These are phyloP conservation scores for Myotis brandtii DNA, from an alignment of 2,113 vertebrate genomes.

Conservation along the genomic window DNA sequence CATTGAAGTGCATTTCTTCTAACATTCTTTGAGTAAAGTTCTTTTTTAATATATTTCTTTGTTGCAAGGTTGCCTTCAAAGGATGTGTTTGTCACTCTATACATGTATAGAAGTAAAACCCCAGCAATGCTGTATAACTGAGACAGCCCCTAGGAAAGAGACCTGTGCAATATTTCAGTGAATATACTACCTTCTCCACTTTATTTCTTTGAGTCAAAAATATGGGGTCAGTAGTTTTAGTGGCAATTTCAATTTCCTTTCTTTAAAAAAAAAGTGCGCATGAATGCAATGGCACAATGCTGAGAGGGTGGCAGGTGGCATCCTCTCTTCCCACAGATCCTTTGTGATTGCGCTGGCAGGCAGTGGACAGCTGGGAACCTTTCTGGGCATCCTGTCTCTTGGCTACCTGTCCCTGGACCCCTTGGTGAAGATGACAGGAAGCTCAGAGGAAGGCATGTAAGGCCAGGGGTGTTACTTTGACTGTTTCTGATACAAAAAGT, in stretches of 20 bases:
- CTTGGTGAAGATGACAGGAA: not conserved
- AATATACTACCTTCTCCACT: not conserved
- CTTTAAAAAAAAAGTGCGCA: not conserved
- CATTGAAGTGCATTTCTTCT: not conserved
- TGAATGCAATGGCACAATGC: not conserved
- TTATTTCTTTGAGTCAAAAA: conserved; percentile 16
- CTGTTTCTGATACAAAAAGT: not conserved
- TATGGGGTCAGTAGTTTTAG: not conserved
- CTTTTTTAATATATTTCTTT: not conserved
- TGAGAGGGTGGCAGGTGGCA: not conserved
- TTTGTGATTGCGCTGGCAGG: not conserved
- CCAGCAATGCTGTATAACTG: not conserved
- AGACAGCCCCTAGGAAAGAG: not conserved
- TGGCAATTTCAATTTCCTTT: not conserved
- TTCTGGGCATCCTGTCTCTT: not conserved
- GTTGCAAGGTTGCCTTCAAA: conserved; percentile 13
- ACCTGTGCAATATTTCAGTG: not conserved
- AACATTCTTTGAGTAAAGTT: not conserved
- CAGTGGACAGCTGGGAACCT: not conserved
- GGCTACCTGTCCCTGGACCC: not conserved
- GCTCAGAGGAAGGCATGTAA: not conserved
- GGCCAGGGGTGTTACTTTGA: not conserved
- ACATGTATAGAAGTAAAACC: not conserved
- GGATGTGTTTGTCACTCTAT: not conserved
- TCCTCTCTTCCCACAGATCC: not conserved